Conservation (phyloP, 2,888 invertebrate species). For the Cerastoderma edule region DNA sequence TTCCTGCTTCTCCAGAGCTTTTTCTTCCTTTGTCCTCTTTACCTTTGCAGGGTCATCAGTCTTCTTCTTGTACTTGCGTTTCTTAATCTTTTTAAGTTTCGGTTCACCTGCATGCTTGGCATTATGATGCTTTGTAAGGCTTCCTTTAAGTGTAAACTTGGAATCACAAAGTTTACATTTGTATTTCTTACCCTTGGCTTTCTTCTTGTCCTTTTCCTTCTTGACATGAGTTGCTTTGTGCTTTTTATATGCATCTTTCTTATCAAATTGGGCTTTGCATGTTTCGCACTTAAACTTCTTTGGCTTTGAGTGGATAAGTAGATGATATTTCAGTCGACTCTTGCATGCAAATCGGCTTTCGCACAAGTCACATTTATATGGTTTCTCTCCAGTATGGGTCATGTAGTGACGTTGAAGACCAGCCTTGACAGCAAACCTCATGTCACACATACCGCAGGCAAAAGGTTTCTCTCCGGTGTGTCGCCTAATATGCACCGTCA, state of each 20-base stretch:
- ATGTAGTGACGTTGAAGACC: not conserved
- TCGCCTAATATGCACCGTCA: not conserved
- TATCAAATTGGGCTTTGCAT: not conserved
- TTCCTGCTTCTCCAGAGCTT: slow-evolving; percentile 5
- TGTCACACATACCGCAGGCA: slow-evolving; percentile 7
- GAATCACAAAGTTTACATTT: slow-evolving; percentile 19
- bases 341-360: not conserved
- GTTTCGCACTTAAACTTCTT: not conserved
- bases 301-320: slow-evolving; percentile 6
- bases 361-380: not conserved
- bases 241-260: not conserved
- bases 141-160: slow-evolving; percentile 8
- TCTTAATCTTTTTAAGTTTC: slow-evolving; percentile 11
- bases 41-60: not conserved
- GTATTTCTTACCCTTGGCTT: slow-evolving; percentile 7
- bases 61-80: slow-evolving; percentile 5
- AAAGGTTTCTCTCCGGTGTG: slow-evolving; percentile 7
- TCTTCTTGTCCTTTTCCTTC: not conserved
- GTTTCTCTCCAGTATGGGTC: slow-evolving; percentile 7
- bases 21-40: slow-evolving; percentile 21
- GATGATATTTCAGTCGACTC: not conserved
- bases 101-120: slow-evolving; percentile 7
- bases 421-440: not conserved
- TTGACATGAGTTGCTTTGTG: not conserved
- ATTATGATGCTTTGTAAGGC: slow-evolving; percentile 19